These are phyloP conservation scores for Gadus macrocephalus DNA, from an alignment of 2,113 vertebrate species.

Conservation along the genomic window DNA sequence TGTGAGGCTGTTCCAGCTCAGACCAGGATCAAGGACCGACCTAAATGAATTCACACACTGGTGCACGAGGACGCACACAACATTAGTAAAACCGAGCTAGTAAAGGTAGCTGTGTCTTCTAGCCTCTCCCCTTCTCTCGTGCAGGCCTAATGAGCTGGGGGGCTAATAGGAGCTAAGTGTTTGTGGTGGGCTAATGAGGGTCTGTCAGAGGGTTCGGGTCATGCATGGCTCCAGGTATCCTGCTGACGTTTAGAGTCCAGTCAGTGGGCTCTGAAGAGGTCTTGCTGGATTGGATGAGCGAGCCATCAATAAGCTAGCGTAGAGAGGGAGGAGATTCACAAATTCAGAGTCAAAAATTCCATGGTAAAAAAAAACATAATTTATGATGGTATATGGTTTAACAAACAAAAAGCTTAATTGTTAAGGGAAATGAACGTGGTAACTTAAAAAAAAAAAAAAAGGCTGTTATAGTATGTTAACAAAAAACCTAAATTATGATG, in stretches of 20 bases:
- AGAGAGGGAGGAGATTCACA: too few relatives aligned
- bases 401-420: too few relatives aligned
- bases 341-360: too few relatives aligned
- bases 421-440: too few relatives aligned
- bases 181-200: slow-evolving; percentile 72
- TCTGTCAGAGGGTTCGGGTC: slow-evolving; percentile 54
- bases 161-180: slow-evolving; percentile 60
- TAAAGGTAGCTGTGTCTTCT: slow-evolving; percentile 1
- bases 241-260: slow-evolving; percentile 10
- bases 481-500: slow-evolving; percentile 5
- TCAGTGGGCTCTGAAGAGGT: slow-evolving; percentile 25
- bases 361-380: too few relatives aligned
- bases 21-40: not conserved
- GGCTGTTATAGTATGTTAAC: too few relatives aligned
- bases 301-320: not conserved
- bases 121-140: slow-evolving; percentile 3
- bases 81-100: slow-evolving; percentile 15
- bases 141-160: not conserved
- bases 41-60: not conserved
- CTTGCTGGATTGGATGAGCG: slow-evolving; percentile 32
- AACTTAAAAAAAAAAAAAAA: too few relatives aligned
- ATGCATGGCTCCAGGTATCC: slow-evolving; percentile 41
- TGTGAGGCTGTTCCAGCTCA: not conserved
- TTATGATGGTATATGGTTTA: too few relatives aligned
- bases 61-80: slow-evolving; percentile 17